These are phyloP conservation scores for Laodelphax striatellus DNA, from an alignment of 1,140 invertebrate species.

Conservation along the genomic window DNA sequence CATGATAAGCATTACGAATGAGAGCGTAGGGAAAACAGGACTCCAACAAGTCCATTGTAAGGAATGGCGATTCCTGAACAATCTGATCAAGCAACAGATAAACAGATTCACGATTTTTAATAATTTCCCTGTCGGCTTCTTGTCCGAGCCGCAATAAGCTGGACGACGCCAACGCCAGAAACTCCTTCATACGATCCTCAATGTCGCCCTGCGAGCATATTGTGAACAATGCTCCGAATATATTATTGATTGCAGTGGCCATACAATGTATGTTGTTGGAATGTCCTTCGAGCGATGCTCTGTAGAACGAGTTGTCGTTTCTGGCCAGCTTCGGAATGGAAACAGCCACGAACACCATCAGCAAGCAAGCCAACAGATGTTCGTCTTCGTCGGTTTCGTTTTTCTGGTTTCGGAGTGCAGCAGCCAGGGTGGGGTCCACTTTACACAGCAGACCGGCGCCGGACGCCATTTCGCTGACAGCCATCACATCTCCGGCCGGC, in stretches of 20 bases:
- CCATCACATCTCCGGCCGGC: slow-evolving; percentile 80
- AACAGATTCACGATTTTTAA: slow-evolving; percentile 88
- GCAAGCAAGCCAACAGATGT: slow-evolving; percentile 83
- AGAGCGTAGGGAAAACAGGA: slow-evolving; percentile 97
- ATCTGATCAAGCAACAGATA: slow-evolving; percentile 92
- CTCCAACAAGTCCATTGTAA: slow-evolving; percentile 95
- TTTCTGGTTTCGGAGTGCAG: slow-evolving; percentile 78
- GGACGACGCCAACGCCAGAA: slow-evolving; percentile 90
- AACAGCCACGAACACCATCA: slow-evolving; percentile 98
- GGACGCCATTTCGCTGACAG: slow-evolving; percentile 94
- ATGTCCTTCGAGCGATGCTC: slow-evolving; percentile 87
- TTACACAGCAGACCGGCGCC: slow-evolving; percentile 86
- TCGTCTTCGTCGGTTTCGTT: slow-evolving; percentile 75
- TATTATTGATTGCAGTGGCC: slow-evolving; percentile 89
- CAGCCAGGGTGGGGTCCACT: slow-evolving; percentile 88
- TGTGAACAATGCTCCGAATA: slow-evolving; percentile 93
- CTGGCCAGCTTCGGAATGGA: slow-evolving; percentile 93
- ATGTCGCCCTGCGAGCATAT: slow-evolving; percentile 91
- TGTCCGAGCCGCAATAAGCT: slow-evolving; percentile 87
- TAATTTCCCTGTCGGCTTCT: slow-evolving; percentile 89
- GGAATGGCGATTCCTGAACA: slow-evolving; percentile 92
- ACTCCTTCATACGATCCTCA: slow-evolving; percentile 96
- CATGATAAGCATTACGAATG: slow-evolving; percentile 92
- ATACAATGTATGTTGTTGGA: slow-evolving; percentile 98
- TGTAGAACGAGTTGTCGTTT: slow-evolving; percentile 77